Evolutionary conservation across 2,113 vertebrate species (phyloP).

Genomic region (Coturnix japonica): DNA sequence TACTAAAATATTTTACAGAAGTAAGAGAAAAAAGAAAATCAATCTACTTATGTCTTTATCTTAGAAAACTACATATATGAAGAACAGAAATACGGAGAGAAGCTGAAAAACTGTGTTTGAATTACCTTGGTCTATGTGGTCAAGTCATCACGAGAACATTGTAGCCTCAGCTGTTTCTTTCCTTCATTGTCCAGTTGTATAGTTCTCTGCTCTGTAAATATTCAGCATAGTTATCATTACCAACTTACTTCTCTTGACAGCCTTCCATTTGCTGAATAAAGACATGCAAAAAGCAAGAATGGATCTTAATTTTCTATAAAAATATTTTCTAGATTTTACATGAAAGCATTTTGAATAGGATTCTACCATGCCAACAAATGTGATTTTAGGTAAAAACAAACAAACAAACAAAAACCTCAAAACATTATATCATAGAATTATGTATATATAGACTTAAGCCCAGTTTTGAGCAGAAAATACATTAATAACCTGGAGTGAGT

Average conservation of each 20-base stretch:
- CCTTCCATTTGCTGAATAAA: neutral
- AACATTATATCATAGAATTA: too few species aligned
- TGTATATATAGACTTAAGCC: neutral
- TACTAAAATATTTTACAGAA: neutral
- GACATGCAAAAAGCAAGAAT: neutral
- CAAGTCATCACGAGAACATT: neutral
- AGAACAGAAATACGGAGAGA: neutral
- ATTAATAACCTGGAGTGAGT: neutral
- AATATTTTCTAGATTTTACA: neutral
- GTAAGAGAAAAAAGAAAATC: neutral
- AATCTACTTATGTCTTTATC: neutral
- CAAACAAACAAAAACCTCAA: neutral
- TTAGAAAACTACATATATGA: neutral
- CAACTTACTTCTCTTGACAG: neutral
- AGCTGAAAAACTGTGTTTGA: neutral
- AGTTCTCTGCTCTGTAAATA: neutral
- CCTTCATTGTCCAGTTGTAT: neutral
- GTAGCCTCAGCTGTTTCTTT: neutral
- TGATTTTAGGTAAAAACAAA: neutral
- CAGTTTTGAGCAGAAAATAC: neutral
- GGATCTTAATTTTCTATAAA: neutral
- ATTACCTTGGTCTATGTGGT: neutral
- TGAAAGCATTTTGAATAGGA: neutral
- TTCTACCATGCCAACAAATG: neutral
- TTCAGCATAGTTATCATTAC: neutral